phyloP scores from a whole-genome alignment of 2,797 vertebrate species.

The Phataginus tetradactyla region DNA sequence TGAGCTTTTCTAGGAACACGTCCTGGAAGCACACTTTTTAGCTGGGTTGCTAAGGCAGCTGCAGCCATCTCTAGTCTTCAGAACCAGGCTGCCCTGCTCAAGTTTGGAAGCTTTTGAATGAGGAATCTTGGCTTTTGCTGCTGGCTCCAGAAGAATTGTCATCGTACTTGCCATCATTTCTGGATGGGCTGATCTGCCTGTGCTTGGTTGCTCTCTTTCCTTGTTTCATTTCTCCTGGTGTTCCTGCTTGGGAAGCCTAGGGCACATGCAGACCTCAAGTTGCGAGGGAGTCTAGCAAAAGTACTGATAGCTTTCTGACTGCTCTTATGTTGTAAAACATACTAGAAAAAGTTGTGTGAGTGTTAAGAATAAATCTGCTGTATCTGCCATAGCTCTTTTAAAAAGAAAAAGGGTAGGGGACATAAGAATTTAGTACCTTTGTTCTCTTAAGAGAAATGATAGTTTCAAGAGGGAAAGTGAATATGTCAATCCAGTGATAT shows the following conservation, averaged over 20 bases:
- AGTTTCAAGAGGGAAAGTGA: background rate
- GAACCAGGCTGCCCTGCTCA: background rate
- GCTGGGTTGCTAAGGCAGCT: background rate
- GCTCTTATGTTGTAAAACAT: background rate
- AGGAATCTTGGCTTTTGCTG: background rate
- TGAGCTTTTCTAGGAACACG: background rate
- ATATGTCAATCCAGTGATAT: background rate
- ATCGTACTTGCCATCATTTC: background rate
- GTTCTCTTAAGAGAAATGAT: background rate
- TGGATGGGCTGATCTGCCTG: background rate
- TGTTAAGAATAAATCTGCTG: background rate
- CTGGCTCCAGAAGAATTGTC: background rate
- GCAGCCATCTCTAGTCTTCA: background rate
- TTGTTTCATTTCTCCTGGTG: background rate
- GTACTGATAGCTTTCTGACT: background rate
- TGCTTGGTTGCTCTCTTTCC: background rate
- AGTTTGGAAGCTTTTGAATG: background rate
- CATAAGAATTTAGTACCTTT: background rate
- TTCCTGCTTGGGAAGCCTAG: background rate
- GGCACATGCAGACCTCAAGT: background rate
- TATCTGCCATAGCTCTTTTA: background rate
- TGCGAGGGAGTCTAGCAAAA: background rate
- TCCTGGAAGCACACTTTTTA: background rate
- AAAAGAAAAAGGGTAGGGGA: background rate
- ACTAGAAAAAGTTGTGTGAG: background rate